Evolutionary conservation across 2,113 vertebrate genomes (phyloP).

Genomic region (Syrmaticus mikado): DNA sequence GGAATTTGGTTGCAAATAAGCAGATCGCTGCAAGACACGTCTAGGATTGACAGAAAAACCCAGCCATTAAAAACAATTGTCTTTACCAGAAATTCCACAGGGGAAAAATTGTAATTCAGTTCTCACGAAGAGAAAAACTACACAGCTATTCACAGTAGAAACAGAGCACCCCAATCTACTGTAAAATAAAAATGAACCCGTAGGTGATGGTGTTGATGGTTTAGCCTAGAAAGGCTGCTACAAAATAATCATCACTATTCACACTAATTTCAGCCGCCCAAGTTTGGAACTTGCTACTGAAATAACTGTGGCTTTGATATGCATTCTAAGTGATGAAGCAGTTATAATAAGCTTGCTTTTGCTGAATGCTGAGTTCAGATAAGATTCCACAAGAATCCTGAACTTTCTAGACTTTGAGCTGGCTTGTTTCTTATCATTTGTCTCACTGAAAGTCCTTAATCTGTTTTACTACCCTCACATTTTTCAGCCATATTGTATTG

Average conservation of each 20-base stretch:
- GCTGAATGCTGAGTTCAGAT: not conserved
- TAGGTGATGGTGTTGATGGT: not conserved
- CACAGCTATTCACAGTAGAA: constrained; percentile 36
- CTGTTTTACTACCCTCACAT: not conserved
- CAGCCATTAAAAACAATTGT: constrained; percentile 46
- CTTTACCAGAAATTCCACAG: constrained; percentile 56
- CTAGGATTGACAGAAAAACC: not conserved
- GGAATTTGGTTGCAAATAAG: constrained; percentile 30
- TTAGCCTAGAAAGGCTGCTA: constrained; percentile 8
- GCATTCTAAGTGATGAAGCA: not conserved
- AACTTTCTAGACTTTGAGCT: not conserved
- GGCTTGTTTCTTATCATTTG: not conserved
- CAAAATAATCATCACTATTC: not conserved
- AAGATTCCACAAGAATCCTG: constrained; percentile 23
- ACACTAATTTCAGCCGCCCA: not conserved
- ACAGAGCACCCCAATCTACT: not conserved
- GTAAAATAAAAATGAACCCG: not conserved
- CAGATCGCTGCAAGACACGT: constrained; percentile 51
- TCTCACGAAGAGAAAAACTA: constrained; percentile 62
- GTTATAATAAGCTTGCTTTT: not conserved
- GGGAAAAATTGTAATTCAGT: constrained; percentile 43
- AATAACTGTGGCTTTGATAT: not conserved
- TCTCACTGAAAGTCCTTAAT: not conserved
- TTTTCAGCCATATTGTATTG: not conserved
- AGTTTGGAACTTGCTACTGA: not conserved